Evolutionary conservation across 2,797 vertebrate species (phyloP).

Genomic region (Neosilurus hyrtlii): DNA sequence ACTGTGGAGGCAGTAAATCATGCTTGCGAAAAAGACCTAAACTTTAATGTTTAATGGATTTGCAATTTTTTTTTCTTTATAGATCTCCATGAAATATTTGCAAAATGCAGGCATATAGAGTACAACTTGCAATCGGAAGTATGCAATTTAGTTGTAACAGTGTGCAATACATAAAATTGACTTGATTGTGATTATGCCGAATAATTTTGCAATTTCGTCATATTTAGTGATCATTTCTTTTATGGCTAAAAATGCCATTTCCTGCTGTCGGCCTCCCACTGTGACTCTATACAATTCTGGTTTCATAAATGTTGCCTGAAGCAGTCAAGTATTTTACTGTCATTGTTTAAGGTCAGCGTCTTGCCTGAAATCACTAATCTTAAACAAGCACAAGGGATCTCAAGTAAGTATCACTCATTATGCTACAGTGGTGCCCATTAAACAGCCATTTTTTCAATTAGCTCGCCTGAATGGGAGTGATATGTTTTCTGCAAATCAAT

Average conservation of each 20-base stretch:
- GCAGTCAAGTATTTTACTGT: constrained; percentile 6
- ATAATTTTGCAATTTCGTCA: not conserved
- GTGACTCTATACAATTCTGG: not conserved
- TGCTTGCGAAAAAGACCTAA: too few species aligned
- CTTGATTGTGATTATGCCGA: too few species aligned
- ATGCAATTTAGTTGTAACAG: too few species aligned
- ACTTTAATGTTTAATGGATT: too few species aligned
- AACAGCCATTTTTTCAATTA: constrained; percentile 62
- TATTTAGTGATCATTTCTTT: not conserved
- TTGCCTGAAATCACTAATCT: constrained; percentile 14
- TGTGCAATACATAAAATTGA: too few species aligned
- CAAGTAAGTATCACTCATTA: not conserved
- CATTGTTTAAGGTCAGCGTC: constrained; percentile 28
- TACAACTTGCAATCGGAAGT: too few species aligned
- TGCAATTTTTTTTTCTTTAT: too few species aligned
- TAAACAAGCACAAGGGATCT: not conserved
- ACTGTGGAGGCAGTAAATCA: too few species aligned
- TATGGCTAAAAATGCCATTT: not conserved
- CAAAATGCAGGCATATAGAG: too few species aligned
- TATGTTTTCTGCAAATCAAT: constrained; percentile 62
- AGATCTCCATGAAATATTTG: too few species aligned
- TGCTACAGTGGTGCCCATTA: constrained; percentile 53
- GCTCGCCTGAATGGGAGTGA: constrained; percentile 53
- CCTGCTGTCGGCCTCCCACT: not conserved
- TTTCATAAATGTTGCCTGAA: constrained; percentile 6